phyloP scores from a whole-genome alignment of 2,888 invertebrate genomes.

The Chaetogeoica ovagalla region DNA sequence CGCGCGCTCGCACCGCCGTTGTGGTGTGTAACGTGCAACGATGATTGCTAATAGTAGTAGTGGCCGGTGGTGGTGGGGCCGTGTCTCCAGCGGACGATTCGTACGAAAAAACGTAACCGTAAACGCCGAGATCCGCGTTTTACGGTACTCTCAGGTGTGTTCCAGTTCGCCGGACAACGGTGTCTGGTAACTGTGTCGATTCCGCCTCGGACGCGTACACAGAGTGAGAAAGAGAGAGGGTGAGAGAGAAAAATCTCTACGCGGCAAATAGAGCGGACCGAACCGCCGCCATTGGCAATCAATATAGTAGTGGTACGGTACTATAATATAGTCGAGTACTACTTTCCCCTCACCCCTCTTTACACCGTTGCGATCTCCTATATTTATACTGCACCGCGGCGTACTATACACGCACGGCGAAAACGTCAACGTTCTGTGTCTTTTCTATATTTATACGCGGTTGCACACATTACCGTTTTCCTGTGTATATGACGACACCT shows the following conservation, averaged over 20 bases:
- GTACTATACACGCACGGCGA: not conserved
- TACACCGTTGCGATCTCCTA: not conserved
- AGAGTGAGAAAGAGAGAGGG: too few species aligned
- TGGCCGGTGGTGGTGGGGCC: not conserved
- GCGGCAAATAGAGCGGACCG: slow-evolving; percentile 49
- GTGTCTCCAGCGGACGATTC: slow-evolving; percentile 38
- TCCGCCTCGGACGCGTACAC: slow-evolving; percentile 31
- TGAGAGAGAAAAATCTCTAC: slow-evolving; percentile 30
- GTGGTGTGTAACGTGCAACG: not conserved
- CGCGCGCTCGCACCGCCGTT: too few species aligned
- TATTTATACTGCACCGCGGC: not conserved
- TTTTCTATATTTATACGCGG: slow-evolving; percentile 20
- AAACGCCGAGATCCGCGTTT: slow-evolving; percentile 48
- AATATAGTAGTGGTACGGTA: slow-evolving; percentile 1
- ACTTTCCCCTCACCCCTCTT: slow-evolving; percentile 43
- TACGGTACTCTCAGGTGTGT: slow-evolving; percentile 51
- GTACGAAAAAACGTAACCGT: slow-evolving; percentile 34
- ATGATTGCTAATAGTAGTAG: not conserved
- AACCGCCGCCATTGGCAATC: slow-evolving; percentile 32
- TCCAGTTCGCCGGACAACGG: slow-evolving; percentile 53
- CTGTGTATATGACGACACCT: not conserved
- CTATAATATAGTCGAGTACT: slow-evolving; percentile 27
- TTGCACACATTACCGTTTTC: not conserved
- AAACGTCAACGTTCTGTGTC: slow-evolving; percentile 13
- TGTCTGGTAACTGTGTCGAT: slow-evolving; percentile 52